Evolutionary conservation across 2,113 vertebrate genomes (phyloP), one percentile per base, ranked within the genome.

Genomic region (Craseonycteris thonglongyai): DNA sequence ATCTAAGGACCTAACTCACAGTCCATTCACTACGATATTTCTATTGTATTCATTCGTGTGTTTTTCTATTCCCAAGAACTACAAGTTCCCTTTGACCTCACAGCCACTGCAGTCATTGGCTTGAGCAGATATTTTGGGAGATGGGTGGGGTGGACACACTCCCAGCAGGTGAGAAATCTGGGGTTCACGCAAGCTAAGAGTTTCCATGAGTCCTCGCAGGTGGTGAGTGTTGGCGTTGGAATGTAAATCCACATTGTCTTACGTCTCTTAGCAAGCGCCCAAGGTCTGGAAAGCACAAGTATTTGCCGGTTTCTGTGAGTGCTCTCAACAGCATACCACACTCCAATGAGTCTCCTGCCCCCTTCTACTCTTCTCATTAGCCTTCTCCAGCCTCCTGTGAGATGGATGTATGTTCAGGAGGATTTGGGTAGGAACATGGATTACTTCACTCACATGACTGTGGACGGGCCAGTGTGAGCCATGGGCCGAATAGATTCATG

Each of bases 191-290:
- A 38, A 33, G 13, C 72, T 45, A 15, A 19, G 40, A 22, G 7
- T 75, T 65, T 28, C 6, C 59, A 12, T 51, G 2, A 3, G 26
- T 83, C 35, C 68, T 63, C 30, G 12, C 2, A 7, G 7, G 42
- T 33, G 21, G n/a, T 59, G 59, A 56, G 26, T 14, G 14, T 8
- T 58, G 33, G 13, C 16, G 0, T 86, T 30, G 38, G 74, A n/a
- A 16, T 7, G 30, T 80, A 35, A 2, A 40, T 28, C 21, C 1
- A 1, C 0, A 2, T 61, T 22, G 22, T 21, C 42, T 90, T 6
- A 0, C 0, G 15, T 13, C 13, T 59, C 30, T 71, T 8, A 68
- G 18, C 8, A 14, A 76, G 19, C 13, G 2, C 61, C 45, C 0
- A 0, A 56, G 26, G 42, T 24, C 42, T 2, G 1, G n/a, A 35